Evolutionary conservation across 2,113 vertebrate species (phyloP).

Genomic region (Rhipidura dahli): DNA sequence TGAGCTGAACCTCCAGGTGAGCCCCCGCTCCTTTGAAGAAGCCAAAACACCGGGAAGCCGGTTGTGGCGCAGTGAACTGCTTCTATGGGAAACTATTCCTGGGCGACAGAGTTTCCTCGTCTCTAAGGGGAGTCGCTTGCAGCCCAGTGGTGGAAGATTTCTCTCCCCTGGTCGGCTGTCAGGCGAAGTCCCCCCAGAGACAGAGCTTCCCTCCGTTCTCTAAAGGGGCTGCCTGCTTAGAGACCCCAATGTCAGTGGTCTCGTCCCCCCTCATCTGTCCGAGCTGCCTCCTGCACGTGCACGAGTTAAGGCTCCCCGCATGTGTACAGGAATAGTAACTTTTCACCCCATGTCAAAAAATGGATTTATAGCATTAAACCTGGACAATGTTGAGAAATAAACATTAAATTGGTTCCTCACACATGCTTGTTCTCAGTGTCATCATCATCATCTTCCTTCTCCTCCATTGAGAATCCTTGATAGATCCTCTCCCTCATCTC

Average conservation of each 20-base stretch:
- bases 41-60: fast-evolving
- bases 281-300: fast-evolving
- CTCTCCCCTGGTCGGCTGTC: not conserved
- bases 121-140: not conserved
- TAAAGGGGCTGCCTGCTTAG: not conserved
- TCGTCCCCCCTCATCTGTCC: fast-evolving
- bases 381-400: not conserved
- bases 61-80: fast-evolving
- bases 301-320: fast-evolving
- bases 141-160: not conserved
- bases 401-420: not conserved
- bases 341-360: not conserved
- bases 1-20: not conserved
- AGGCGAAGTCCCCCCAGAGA: not conserved
- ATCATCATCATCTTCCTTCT: not conserved
- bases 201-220: not conserved
- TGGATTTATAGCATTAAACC: not conserved
- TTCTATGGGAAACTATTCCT: not conserved
- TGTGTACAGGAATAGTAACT: not conserved
- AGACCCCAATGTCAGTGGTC: not conserved
- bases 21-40: not conserved
- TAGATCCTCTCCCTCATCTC: not conserved
- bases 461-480: not conserved
- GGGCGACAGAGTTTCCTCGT: not conserved
- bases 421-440: not conserved